These are phyloP conservation scores for Acronicta psi DNA, from an alignment of 2,888 invertebrate genomes.

Conservation along the genomic window DNA sequence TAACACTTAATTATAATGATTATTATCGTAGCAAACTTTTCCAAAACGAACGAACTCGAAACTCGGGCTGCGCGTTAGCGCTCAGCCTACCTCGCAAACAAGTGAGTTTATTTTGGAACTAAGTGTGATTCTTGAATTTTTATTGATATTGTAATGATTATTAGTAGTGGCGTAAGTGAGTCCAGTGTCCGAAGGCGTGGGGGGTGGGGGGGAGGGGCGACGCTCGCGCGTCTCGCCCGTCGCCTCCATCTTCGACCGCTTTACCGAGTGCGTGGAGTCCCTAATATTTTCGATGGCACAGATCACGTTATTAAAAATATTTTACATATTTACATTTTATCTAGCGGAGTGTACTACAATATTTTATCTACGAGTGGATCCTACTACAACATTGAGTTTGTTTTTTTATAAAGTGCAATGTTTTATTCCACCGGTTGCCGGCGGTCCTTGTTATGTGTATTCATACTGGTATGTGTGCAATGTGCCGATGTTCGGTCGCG, in stretches of 20 bases:
- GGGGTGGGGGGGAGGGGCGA: conserved; percentile 69
- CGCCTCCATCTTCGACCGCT: conserved; percentile 75
- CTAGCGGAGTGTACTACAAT: conserved; percentile 88
- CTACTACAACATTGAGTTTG: conserved; percentile 89
- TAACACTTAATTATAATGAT: conserved; percentile 88
- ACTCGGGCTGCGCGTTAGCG: conserved; percentile 89
- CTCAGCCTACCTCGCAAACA: conserved; percentile 92
- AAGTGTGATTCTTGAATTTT: conserved; percentile 93
- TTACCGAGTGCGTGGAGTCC: conserved; percentile 86
- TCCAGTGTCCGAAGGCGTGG: conserved; percentile 73
- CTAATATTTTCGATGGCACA: conserved; percentile 88
- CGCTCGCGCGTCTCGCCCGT: conserved; percentile 49
- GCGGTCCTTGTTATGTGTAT: conserved; percentile 85
- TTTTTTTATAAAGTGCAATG: conserved; percentile 88
- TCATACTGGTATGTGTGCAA: conserved; percentile 76
- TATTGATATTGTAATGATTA: conserved; percentile 89
- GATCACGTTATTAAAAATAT: conserved; percentile 88
- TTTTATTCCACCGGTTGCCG: conserved; percentile 88
- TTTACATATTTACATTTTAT: conserved; percentile 89
- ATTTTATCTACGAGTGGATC: conserved; percentile 88
- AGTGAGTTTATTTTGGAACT: conserved; percentile 94
- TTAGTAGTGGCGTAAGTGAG: conserved; percentile 88
- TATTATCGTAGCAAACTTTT: conserved; percentile 89
- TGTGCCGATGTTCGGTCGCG: conserved; percentile 73
- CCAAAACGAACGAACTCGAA: conserved; percentile 90